Conservation (phyloP, 2,113 vertebrate species). For the Hylia prasina region DNA sequence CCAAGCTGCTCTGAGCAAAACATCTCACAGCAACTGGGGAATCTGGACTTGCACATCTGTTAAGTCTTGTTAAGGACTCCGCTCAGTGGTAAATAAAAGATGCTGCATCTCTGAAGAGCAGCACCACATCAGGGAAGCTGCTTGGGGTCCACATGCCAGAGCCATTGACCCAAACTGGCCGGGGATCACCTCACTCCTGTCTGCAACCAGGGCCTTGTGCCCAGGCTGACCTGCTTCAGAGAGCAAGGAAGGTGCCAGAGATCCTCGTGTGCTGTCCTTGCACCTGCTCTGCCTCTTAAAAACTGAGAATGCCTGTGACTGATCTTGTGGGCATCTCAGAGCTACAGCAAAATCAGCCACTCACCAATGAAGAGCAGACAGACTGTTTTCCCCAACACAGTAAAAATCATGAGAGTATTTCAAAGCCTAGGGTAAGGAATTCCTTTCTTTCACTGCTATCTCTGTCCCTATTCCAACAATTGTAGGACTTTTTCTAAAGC, state of each 20-base stretch:
- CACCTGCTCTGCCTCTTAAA: neutral
- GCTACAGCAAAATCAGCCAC: neutral
- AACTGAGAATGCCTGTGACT: fast-evolving
- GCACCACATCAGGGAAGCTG: fast-evolving
- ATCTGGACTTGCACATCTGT: neutral
- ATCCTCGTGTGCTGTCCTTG: fast-evolving
- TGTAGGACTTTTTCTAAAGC: neutral
- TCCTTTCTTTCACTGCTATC: neutral
- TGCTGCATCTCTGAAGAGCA: neutral
- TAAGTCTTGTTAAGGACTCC: constrained; percentile 27
- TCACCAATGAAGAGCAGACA: neutral
- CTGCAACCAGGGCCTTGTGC: neutral
- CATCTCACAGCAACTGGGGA: neutral
- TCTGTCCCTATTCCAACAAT: neutral
- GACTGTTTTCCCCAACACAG: neutral
- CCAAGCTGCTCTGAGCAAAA: neutral
- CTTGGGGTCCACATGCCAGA: neutral
- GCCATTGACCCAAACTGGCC: fast-evolving
- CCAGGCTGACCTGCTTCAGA: neutral
- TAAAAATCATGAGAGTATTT: neutral
- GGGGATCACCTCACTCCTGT: neutral
- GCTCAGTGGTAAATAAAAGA: constrained; percentile 22
- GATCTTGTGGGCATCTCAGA: fast-evolving
- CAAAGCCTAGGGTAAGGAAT: neutral
- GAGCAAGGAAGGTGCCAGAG: neutral